Conservation (phyloP, 2,888 invertebrate genomes). For the Brenthis daphne region DNA sequence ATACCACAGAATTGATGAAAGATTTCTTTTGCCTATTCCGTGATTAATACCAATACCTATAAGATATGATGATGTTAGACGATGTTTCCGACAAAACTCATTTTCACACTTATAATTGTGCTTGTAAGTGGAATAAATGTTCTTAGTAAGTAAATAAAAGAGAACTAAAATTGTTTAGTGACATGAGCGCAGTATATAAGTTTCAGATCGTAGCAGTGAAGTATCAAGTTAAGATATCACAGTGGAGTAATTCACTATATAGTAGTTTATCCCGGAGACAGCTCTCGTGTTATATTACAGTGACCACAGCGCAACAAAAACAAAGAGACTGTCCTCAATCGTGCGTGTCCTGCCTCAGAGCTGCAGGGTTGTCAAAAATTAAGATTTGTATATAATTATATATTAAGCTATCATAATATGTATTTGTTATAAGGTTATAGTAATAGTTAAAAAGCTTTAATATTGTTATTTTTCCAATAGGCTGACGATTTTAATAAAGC, state of each 20-base stretch:
- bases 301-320: constrained; percentile 79
- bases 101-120: not conserved
- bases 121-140: not conserved
- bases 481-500: no score
- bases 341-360: constrained; percentile 71
- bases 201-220: constrained; percentile 2
- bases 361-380: constrained; percentile 52
- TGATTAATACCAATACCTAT: no score
- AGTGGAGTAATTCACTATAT: constrained; percentile 34
- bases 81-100: not conserved
- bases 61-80: no score
- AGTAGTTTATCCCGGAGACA: constrained; percentile 41
- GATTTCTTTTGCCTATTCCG: no score
- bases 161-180: not conserved
- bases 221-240: constrained; percentile 33
- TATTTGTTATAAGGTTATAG: no score
- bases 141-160: no score
- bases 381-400: not conserved
- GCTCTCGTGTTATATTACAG: constrained; percentile 69
- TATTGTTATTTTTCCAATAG: no score
- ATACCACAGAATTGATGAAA: no score
- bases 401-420: not conserved
- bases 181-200: constrained; percentile 10
- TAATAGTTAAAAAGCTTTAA: no score
- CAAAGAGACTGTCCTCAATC: constrained; percentile 79